A percentile compares a stretch with the other conserved stretches of the same genome.
Conservation (phyloP, 1,140 invertebrate species). For the Atopsyche davidsoni region DNA sequence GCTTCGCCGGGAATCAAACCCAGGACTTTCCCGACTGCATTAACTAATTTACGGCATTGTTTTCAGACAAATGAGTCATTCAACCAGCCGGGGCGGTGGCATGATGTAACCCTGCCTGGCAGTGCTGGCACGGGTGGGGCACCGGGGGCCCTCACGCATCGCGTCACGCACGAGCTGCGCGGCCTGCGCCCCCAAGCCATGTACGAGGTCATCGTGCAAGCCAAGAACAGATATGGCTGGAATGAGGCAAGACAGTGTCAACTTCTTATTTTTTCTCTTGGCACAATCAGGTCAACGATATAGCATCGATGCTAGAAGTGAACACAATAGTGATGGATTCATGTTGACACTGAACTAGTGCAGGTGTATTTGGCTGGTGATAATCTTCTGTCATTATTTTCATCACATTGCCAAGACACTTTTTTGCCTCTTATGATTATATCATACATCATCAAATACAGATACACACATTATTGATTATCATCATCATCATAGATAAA, state of each 20-base stretch:
- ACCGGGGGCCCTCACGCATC: conserved; percentile 34
- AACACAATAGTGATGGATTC: too few relatives aligned
- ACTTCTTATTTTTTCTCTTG: neutral
- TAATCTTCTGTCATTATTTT: too few relatives aligned
- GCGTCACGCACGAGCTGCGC: conserved; percentile 48
- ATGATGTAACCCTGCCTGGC: conserved; percentile 47
- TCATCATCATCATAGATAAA: too few relatives aligned
- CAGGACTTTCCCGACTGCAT: too few relatives aligned
- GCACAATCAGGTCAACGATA: neutral
- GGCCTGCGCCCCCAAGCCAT: conserved; percentile 54
- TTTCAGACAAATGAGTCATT: conserved; percentile 64
- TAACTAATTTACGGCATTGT: conserved; percentile 16
- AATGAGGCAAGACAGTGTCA: conserved; percentile 49
- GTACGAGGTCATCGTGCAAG: conserved; percentile 65
- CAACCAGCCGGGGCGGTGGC: conserved; percentile 66
- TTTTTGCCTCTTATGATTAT: too few relatives aligned
- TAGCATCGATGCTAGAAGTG: too few relatives aligned
- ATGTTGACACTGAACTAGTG: too few relatives aligned
- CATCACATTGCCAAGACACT: too few relatives aligned
- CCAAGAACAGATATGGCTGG: conserved; percentile 67
- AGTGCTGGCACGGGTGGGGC: conserved; percentile 19
- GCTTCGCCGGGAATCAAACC: too few relatives aligned
- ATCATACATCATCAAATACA: too few relatives aligned
- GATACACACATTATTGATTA: too few relatives aligned
- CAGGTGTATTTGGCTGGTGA: too few relatives aligned